These are phyloP conservation scores for Dissostichus mawsoni DNA, from an alignment of 2,113 vertebrate species.

Conservation along the genomic window DNA sequence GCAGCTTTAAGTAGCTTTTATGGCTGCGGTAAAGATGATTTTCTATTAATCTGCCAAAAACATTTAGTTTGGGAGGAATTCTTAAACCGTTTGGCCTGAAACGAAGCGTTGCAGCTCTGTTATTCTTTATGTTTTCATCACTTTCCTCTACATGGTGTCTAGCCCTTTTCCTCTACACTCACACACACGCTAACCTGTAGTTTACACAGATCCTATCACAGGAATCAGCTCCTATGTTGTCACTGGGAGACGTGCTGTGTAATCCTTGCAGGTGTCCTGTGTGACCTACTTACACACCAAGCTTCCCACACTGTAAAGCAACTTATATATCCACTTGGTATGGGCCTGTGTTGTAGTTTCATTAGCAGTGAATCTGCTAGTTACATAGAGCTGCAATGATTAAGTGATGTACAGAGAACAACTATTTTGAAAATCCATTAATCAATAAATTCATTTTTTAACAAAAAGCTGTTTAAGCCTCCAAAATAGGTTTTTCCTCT, in stretches of 20 bases:
- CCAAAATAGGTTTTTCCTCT: too few species aligned
- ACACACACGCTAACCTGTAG: neutral
- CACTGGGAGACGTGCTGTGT: slow-evolving; percentile 32
- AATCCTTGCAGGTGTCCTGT: slow-evolving; percentile 54
- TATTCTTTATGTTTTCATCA: neutral
- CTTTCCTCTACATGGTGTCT: neutral
- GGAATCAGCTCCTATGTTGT: slow-evolving; percentile 14
- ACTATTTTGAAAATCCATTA: too few species aligned
- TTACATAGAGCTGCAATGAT: too few species aligned
- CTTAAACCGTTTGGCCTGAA: too few species aligned
- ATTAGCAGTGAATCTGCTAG: neutral
- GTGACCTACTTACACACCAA: slow-evolving; percentile 52
- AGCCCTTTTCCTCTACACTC: neutral
- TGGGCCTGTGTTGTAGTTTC: neutral
- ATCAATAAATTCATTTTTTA: too few species aligned
- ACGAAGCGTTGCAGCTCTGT: too few species aligned
- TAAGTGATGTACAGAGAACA: too few species aligned
- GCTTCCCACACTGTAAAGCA: neutral
- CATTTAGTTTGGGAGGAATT: too few species aligned
- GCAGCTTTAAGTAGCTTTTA: neutral
- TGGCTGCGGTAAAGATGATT: neutral
- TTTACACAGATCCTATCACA: slow-evolving; percentile 18
- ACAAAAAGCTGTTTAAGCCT: too few species aligned
- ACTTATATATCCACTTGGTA: neutral
- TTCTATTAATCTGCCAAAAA: too few species aligned